Conservation (phyloP, 1,140 invertebrate genomes). For the Bombus sylvicola region DNA sequence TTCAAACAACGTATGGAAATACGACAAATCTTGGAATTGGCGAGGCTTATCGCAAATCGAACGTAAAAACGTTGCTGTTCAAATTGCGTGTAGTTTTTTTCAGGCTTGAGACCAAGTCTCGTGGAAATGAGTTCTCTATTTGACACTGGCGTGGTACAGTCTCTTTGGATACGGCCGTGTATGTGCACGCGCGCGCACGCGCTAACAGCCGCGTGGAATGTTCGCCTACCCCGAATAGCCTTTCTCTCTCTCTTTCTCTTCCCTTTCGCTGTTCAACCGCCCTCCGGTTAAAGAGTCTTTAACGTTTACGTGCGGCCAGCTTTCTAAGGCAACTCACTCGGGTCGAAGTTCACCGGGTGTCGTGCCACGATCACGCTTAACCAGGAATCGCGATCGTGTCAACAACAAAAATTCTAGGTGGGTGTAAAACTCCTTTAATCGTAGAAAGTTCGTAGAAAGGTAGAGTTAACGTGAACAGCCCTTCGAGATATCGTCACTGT, state of each 20-base stretch:
- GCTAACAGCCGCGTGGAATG: constrained; percentile 29
- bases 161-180: neutral
- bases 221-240: constrained; percentile 61
- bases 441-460: no score
- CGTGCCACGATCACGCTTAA: neutral
- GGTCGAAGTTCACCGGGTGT: constrained; percentile 48
- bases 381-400: neutral
- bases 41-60: neutral
- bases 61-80: neutral
- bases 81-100: neutral
- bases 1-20: neutral
- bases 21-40: no score
- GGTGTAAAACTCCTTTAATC: no score
- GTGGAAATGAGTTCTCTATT: constrained; percentile 31
- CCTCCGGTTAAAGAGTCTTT: constrained; percentile 54
- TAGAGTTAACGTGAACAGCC: no score
- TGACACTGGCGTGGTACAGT: constrained; percentile 21
- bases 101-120: constrained; percentile 19
- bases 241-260: constrained; percentile 39
- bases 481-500: no score
- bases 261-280: constrained; percentile 32
- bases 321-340: constrained; percentile 39
- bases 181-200: constrained; percentile 32
- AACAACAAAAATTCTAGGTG: neutral
- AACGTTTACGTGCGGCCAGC: constrained; percentile 59